A percentile compares a stretch with the other conserved stretches of the same genome.
These are phyloP conservation scores for Eustalomyia histrio DNA, from an alignment of 2,888 invertebrate genomes.

Conservation along the genomic window DNA sequence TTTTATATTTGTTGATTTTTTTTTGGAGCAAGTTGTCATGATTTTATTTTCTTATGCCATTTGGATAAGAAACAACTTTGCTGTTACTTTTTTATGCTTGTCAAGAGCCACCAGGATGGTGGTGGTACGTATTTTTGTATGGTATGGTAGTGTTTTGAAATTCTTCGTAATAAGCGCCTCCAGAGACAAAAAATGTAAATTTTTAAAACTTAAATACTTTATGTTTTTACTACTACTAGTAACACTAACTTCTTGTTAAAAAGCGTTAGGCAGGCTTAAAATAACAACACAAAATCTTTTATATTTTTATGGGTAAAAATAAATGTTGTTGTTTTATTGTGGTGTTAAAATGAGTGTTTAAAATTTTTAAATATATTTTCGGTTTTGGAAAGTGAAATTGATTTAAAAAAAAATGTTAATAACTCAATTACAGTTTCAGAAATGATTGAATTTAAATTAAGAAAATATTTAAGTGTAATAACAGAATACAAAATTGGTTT, in stretches of 20 bases:
- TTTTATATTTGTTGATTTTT: slow-evolving; percentile 38
- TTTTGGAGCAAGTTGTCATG: slow-evolving; percentile 58
- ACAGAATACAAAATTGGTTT: too few relatives aligned
- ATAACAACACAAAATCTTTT: background rate
- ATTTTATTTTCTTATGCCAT: slow-evolving; percentile 44
- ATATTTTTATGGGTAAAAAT: background rate
- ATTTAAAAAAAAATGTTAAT: slow-evolving; percentile 7
- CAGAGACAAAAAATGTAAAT: slow-evolving; percentile 57
- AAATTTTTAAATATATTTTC: background rate
- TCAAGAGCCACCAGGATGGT: slow-evolving; percentile 53
- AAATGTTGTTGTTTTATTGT: background rate
- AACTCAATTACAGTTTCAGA: slow-evolving; percentile 21
- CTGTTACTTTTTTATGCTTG: slow-evolving; percentile 27
- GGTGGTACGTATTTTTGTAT: too few relatives aligned
- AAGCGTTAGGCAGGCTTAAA: background rate
- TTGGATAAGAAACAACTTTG: background rate
- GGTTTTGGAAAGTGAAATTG: background rate
- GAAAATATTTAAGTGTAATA: too few relatives aligned
- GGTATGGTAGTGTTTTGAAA: slow-evolving; percentile 23
- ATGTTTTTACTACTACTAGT: background rate
- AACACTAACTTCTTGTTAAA: slow-evolving; percentile 25
- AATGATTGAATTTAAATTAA: too few relatives aligned
- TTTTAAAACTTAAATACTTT: slow-evolving; percentile 38
- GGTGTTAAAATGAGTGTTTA: background rate
- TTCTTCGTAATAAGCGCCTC: slow-evolving; percentile 57